A percentile compares a stretch with the other conserved stretches of the same genome.
Evolutionary conservation across 2,888 invertebrate species (phyloP).

Genomic region (Campaea margaritaria): DNA sequence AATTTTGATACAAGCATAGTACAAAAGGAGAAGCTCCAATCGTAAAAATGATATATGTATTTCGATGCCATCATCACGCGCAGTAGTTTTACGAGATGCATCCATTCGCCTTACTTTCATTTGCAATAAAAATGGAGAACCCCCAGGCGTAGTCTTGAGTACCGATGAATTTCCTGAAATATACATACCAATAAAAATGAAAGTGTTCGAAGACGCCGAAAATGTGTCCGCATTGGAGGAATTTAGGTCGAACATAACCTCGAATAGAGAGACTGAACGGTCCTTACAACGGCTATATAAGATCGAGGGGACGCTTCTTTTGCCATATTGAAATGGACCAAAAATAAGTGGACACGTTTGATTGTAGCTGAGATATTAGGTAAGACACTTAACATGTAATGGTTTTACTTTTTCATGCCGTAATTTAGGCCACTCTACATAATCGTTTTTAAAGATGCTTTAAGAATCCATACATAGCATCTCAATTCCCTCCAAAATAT

Average conservation of each 20-base stretch:
- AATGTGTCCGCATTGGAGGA: conserved; percentile 75
- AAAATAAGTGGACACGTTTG: conserved; percentile 39
- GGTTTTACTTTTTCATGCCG: conserved; percentile 8
- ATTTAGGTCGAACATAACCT: conserved; percentile 74
- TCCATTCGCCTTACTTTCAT: conserved; percentile 59
- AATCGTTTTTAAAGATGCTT: no score
- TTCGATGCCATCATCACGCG: conserved; percentile 32
- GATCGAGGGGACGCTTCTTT: conserved; percentile 61
- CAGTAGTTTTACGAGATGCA: conserved; percentile 56
- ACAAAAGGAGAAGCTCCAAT: conserved; percentile 21
- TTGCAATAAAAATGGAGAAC: conserved; percentile 60
- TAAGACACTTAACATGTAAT: conserved; percentile 8
- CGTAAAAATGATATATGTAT: conserved; percentile 38
- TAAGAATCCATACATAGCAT: no score
- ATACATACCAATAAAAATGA: conserved; percentile 74
- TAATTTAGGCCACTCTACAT: neutral
- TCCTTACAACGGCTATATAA: conserved; percentile 70
- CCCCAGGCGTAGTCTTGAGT: conserved; percentile 43
- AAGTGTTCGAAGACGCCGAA: conserved; percentile 68
- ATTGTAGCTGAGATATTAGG: conserved; percentile 30
- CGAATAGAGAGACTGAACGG: conserved; percentile 69
- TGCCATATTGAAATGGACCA: conserved; percentile 61
- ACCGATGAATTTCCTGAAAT: conserved; percentile 67
- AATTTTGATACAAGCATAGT: neutral
- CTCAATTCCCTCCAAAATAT: no score